Evolutionary conservation across 2,888 invertebrate genomes (phyloP), one percentile per base, ranked within the genome.

Genomic region (Pachydiplax longipennis): DNA sequence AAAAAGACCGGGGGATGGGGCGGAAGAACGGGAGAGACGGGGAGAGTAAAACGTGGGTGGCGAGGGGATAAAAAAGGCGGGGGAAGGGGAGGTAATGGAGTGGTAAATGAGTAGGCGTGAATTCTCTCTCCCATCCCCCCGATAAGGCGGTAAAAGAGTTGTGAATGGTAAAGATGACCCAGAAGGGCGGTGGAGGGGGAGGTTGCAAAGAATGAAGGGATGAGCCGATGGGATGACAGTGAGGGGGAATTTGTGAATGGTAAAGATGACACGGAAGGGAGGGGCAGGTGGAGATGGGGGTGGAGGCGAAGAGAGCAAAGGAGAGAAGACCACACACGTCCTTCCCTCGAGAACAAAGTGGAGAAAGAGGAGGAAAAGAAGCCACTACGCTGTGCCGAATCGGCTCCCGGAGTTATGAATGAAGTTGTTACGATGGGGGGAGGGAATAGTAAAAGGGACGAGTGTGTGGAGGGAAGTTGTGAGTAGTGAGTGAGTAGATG

Each of bases 81-180:
- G 53, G 82, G 53, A 13, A 65, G 53, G 87, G 61, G 87, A n/a
- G 61, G 87, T 87, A 87, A 87, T 87, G 87, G 87, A 87, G 58
- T 61, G 87, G 87, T 87, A 87, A 87, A 87, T 87, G 87, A 87
- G 87, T 87, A 87, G 87, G 87, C 61, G 87, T 61, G 87, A 87
- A 87, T 87, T 22, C 87, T 61, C 83, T 31, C 58, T 2, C 83
- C 58, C 61, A 2, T 37, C 87, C 37, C 61, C 65, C 10, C 73
- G 73, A 73, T 73, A 73, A 73, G 73, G 73, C 73, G 73, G 73
- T 12, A 73, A 73, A 73, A 73, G 73, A 73, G 73, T 73, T 73
- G 73, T 73, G 73, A 73, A 73, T 73, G 73, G 73, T 73, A 73
- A 73, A 73, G 73, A 73, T 73, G 73, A 73, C 73, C 73, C 73